A percentile compares a stretch with the other conserved stretches of the same genome.
phyloP scores from a whole-genome alignment of 2,113 vertebrate genomes.

The Microtus ochrogaster region DNA sequence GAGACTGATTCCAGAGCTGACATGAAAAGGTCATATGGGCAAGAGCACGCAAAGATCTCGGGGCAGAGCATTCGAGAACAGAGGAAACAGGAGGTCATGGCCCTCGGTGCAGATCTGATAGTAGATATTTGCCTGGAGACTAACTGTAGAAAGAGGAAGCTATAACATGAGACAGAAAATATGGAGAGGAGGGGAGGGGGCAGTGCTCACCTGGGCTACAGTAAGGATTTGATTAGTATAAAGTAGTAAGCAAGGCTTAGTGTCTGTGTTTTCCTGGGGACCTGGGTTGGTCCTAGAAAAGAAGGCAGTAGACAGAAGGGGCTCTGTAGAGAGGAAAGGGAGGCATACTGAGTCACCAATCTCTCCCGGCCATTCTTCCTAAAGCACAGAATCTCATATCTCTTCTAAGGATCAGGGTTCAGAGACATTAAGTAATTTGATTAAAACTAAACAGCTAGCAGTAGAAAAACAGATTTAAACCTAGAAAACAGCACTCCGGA shows the following conservation, averaged over 20 bases:
- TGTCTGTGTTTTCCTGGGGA: constrained; percentile 16
- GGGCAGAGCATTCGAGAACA: not conserved
- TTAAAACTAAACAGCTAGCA: not conserved
- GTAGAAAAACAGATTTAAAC: not conserved
- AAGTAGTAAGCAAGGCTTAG: not conserved
- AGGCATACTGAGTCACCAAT: not conserved
- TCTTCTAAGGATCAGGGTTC: not conserved
- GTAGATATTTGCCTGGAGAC: not conserved
- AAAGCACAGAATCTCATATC: not conserved
- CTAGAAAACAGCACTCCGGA: not conserved
- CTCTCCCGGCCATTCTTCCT: not conserved
- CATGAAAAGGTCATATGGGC: not conserved
- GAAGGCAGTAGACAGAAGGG: not conserved
- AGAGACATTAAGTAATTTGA: not conserved
- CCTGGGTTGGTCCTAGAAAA: not conserved
- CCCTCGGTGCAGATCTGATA: not conserved
- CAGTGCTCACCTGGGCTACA: not conserved
- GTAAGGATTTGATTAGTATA: not conserved
- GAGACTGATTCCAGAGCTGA: not conserved
- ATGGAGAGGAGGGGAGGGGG: not conserved
- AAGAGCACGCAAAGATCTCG: not conserved
- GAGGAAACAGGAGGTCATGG: not conserved
- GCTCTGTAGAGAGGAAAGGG: not conserved
- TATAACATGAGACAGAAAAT: not conserved
- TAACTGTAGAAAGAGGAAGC: not conserved